Conservation (phyloP, 2,888 invertebrate genomes). For the Tipula lateralis region DNA sequence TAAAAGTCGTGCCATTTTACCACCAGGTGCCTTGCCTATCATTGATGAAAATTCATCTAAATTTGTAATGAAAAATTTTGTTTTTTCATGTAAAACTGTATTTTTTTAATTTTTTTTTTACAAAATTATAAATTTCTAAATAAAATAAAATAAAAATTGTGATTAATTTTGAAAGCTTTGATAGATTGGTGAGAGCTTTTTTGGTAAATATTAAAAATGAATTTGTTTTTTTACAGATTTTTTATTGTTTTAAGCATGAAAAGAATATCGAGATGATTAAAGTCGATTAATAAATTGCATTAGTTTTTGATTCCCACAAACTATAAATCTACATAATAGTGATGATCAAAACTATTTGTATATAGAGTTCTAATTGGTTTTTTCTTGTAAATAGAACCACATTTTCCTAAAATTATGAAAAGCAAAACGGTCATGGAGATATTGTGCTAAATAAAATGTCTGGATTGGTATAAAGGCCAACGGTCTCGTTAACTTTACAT, state of each 20-base stretch:
- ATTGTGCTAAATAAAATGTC: no score
- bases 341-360: no score
- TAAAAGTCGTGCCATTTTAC: conserved; percentile 50
- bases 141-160: neutral
- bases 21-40: conserved; percentile 50
- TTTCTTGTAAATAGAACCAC: no score
- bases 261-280: no score
- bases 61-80: conserved; percentile 34
- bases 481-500: no score
- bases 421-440: no score
- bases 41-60: conserved; percentile 50
- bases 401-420: no score
- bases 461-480: no score
- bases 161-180: neutral
- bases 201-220: neutral
- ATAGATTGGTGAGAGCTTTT: conserved; percentile 11
- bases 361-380: no score
- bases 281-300: no score
- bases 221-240: neutral
- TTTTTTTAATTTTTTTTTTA: neutral
- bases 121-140: neutral
- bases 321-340: no score
- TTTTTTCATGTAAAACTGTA: conserved; percentile 5
- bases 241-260: neutral
- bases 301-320: neutral